phyloP scores from a whole-genome alignment of 2,113 vertebrate genomes.

The Nestor notabilis region DNA sequence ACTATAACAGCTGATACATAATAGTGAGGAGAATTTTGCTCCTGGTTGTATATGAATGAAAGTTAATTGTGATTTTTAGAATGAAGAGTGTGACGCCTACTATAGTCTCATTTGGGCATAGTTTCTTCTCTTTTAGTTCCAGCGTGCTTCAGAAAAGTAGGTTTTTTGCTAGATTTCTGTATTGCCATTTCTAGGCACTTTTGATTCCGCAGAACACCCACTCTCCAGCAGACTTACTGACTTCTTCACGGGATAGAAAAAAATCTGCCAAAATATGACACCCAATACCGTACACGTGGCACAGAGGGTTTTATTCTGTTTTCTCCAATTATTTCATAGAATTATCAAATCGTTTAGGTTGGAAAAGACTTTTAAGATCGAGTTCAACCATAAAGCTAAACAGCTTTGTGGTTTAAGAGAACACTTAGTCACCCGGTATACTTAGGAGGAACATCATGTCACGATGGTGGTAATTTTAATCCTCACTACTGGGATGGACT shows the following conservation, averaged over 20 bases:
- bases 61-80: conserved; percentile 12
- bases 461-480: background rate
- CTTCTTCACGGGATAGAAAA: background rate
- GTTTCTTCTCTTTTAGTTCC: conserved; percentile 4
- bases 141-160: background rate
- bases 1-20: background rate
- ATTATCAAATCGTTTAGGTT: background rate
- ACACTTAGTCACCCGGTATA: background rate
- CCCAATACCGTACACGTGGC: background rate
- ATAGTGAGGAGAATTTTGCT: background rate
- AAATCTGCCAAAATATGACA: background rate
- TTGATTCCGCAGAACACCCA: conserved; percentile 21
- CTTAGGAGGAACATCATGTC: background rate
- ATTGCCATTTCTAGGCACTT: conserved; percentile 7
- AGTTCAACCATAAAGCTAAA: background rate
- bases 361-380: background rate
- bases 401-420: background rate
- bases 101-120: background rate
- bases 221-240: conserved; percentile 5
- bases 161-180: background rate
- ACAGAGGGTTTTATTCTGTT: background rate
- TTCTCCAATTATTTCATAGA: background rate
- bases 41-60: conserved; percentile 23
- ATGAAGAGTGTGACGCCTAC: background rate
- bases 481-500: background rate